Percentiles rank a stretch among this genome's conserved stretches.
Evolutionary conservation across 1,140 invertebrate species (phyloP).

Genomic region (Lerema accius): DNA sequence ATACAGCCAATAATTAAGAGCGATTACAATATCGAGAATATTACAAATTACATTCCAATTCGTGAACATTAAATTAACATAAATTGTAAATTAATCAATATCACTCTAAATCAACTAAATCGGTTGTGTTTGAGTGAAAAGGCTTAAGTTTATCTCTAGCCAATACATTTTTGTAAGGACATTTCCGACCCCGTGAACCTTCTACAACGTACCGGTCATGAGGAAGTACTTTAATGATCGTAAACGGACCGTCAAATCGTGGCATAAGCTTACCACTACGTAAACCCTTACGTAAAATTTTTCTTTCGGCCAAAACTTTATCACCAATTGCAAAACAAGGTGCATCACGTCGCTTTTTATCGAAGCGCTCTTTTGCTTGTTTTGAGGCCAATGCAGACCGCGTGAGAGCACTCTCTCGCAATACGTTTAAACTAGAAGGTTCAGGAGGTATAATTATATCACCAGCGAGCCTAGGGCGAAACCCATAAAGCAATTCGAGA

Average conservation of each 20-base stretch:
- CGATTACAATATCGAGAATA: no score
- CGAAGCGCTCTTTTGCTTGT: neutral
- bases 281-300: neutral
- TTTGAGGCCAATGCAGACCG: neutral
- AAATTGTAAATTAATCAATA: neutral
- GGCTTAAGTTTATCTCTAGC: neutral
- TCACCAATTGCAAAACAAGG: neutral
- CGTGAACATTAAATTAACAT: no score
- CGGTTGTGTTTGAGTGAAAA: neutral
- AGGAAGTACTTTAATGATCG: neutral
- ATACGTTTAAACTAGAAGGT: neutral
- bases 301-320: neutral
- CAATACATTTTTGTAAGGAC: neutral
- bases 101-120: neutral
- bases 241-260: neutral
- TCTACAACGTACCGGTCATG: neutral
- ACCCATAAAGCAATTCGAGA: slow-evolving; percentile 2
- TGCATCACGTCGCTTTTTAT: neutral
- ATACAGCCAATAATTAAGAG: no score
- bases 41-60: no score
- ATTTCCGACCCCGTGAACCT: neutral
- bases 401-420: neutral
- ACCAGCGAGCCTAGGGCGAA: neutral
- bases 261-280: slow-evolving; percentile 2
- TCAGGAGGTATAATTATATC: neutral